A percentile compares a stretch with the other conserved stretches of the same genome.
phyloP scores from a whole-genome alignment of 1,140 invertebrate species.

The Papilio xuthus region DNA sequence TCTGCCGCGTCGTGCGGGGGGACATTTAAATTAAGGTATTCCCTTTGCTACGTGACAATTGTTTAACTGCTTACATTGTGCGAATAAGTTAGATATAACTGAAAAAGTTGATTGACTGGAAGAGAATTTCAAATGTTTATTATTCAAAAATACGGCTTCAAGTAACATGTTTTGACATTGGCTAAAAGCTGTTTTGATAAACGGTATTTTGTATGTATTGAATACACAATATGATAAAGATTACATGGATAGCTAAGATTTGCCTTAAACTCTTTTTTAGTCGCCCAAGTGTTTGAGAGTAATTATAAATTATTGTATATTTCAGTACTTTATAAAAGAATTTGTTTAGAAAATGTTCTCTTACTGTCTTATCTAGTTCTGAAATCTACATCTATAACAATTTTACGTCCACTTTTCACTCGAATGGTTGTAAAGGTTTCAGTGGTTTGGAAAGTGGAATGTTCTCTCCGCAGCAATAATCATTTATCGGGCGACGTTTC shows the following conservation, averaged over 20 bases:
- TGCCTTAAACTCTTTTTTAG: too few species aligned
- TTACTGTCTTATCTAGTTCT: neutral
- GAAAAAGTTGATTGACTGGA: conserved; percentile 9
- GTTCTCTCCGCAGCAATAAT: conserved; percentile 60
- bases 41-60: conserved; percentile 45
- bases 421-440: conserved; percentile 53
- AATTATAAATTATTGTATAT: too few species aligned
- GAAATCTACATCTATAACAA: conserved; percentile 37
- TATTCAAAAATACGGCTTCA: neutral
- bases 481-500: conserved; percentile 61
- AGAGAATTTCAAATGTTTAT: conserved; percentile 28
- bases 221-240: too few species aligned
- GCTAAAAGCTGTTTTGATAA: too few species aligned
- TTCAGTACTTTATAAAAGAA: too few species aligned
- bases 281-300: too few species aligned
- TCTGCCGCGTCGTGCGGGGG: conserved; percentile 33
- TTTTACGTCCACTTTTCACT: conserved; percentile 46
- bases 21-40: conserved; percentile 55
- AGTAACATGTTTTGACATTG: too few species aligned
- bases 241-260: too few species aligned
- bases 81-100: neutral
- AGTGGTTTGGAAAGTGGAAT: conserved; percentile 57
- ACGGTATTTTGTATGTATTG: too few species aligned
- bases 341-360: neutral
- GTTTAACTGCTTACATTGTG: conserved; percentile 40